phyloP scores from a whole-genome alignment of 1,140 invertebrate genomes.

The Episyrphus balteatus region DNA sequence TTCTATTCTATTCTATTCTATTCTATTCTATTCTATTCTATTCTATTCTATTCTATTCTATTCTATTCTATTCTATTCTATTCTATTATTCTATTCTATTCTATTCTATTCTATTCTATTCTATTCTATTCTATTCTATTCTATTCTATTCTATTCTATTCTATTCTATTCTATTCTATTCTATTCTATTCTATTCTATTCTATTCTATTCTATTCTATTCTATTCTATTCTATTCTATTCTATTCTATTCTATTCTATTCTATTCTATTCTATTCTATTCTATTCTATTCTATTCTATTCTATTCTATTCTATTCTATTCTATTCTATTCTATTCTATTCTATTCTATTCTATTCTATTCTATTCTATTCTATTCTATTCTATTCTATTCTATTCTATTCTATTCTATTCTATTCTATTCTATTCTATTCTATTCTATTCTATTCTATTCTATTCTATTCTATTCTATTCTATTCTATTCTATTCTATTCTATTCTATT shows the following conservation, averaged over 20 bases:
- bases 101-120: conserved; percentile 4
- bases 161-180: background rate
- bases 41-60: conserved; percentile 5
- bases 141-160: background rate
- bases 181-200: background rate
- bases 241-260: background rate
- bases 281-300: background rate
- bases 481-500: background rate
- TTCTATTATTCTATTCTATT: conserved; percentile 5
- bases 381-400: background rate
- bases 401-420: background rate
- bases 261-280: background rate
- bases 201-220: background rate
- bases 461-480: background rate
- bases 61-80: conserved; percentile 5
- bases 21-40: conserved; percentile 4
- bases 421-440: background rate
- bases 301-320: background rate
- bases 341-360: background rate
- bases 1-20: conserved; percentile 4
- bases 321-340: background rate
- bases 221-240: background rate
- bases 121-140: background rate
- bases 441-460: conserved; percentile 1
- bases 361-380: background rate